Base-by-base conservation (phyloP, 2,113 vertebrate species). In the Australoheros scitulus region DNA sequence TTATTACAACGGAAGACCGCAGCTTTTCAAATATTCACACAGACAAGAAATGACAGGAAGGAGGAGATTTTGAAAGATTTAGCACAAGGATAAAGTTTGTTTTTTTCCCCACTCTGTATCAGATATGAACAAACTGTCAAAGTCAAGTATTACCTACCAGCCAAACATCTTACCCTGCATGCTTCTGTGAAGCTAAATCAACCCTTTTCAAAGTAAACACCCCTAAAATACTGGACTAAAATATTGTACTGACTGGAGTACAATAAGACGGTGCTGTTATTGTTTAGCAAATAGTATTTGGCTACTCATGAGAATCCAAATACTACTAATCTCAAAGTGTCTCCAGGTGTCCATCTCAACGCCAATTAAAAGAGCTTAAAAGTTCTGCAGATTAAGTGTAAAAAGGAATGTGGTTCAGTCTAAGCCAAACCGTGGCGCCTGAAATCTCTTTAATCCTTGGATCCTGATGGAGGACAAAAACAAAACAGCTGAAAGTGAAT, bases 11-110 rank as follows among this genome's bases (percentile, higher is more conserved):
- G 77, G 34, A 84, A 81, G 50, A 61, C 47, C 58, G 6, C 32
- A 56, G 32, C 85, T 61, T 74, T 59, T 83, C n/a, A 85, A 83
- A 85, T 82, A 80, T 80, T 87, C 76, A 70, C 34, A 63, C 59
- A 18, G 9, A 57, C 24, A 64, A 56, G 63, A 79, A 64, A 76
- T 29, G 38, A 78, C 17, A 63, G 26, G 20, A 80, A n/a, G 81
- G 84, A 68, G 22, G 41, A 14, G 14, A 72, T 29, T 74, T 43
- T 15, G 41, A 80, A 52, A 75, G 2, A 83, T 63, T 75, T 65
- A 55, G 70, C 57, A 59, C 64, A 24, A 77, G 3, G n/a, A 38
- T 38, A 77, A 85, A 74, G 22, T 1, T 47, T 57, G 9, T 64
- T 55, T 36, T 61, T 32, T 58, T 76, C 59, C 56, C 52, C 32